Evolutionary conservation across 2,888 invertebrate species (phyloP).

Genomic region (Willowsia nigromaculata): DNA sequence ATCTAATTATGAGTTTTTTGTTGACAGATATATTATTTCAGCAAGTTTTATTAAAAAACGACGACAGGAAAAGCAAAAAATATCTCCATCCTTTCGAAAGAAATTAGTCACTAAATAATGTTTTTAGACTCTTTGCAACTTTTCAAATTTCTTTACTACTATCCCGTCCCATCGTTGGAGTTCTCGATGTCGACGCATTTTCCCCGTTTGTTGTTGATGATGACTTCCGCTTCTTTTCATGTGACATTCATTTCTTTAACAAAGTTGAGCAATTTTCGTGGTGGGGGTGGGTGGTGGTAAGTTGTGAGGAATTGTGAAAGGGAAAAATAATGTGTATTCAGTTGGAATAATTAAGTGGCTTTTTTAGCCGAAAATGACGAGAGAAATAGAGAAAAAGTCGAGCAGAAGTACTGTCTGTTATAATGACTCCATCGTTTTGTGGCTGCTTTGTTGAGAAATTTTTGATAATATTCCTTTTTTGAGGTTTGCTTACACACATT

Average conservation of each 20-base stretch:
- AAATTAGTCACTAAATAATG: not conserved
- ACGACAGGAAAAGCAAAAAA: not conserved
- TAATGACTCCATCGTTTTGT: not conserved
- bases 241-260: conserved; percentile 3
- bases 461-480: not conserved
- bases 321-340: conserved; percentile 24
- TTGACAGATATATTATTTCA: conserved; percentile 5
- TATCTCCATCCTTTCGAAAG: not conserved
- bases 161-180: no score
- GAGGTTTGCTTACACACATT: not conserved
- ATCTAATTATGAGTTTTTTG: conserved; percentile 26
- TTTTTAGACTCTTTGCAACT: not conserved
- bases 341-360: conserved; percentile 49
- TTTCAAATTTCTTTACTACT: no score
- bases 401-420: not conserved
- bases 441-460: not conserved
- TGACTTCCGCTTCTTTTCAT: conserved; percentile 19
- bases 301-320: not conserved
- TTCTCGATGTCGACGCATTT: not conserved
- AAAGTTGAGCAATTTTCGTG: not conserved
- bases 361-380: not conserved
- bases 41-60: not conserved
- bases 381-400: not conserved
- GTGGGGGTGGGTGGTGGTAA: not conserved
- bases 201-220: not conserved